A percentile compares a stretch with the other conserved stretches of the same genome.
Evolutionary conservation across 2,113 vertebrate species (phyloP).

Genomic region (Perca flavescens): DNA sequence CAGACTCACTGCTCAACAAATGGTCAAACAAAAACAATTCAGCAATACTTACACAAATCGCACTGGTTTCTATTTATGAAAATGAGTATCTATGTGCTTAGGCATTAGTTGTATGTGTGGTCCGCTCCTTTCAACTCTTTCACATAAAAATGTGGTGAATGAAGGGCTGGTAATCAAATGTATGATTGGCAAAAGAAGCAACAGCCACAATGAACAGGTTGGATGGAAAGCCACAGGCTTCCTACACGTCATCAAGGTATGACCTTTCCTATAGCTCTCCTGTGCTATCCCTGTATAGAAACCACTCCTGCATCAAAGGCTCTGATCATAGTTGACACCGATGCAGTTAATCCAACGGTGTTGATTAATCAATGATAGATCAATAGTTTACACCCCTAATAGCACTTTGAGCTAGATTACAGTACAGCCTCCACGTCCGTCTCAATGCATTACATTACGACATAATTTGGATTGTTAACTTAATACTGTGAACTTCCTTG

Average conservation of each 20-base stretch:
- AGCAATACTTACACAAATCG: too few species aligned
- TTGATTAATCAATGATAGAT: background rate
- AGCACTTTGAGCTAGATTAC: background rate
- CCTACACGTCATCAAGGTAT: background rate
- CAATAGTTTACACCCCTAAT: background rate
- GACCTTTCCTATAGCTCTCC: background rate
- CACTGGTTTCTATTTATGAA: background rate
- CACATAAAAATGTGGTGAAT: background rate
- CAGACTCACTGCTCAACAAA: background rate
- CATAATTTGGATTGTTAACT: background rate
- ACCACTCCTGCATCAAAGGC: background rate
- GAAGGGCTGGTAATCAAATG: background rate
- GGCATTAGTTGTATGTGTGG: background rate
- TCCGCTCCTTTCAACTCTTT: background rate
- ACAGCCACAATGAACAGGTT: too few species aligned
- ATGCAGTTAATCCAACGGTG: too few species aligned
- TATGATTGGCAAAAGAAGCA: background rate
- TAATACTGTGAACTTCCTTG: background rate
- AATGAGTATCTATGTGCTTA: too few species aligned
- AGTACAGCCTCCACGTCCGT: too few species aligned
- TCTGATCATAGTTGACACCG: background rate
- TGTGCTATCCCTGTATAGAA: background rate
- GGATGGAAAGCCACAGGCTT: background rate
- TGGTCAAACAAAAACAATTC: background rate
- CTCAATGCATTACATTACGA: too few species aligned